phyloP scores from a whole-genome alignment of 2,888 invertebrate genomes.

The Furcula furcula region DNA sequence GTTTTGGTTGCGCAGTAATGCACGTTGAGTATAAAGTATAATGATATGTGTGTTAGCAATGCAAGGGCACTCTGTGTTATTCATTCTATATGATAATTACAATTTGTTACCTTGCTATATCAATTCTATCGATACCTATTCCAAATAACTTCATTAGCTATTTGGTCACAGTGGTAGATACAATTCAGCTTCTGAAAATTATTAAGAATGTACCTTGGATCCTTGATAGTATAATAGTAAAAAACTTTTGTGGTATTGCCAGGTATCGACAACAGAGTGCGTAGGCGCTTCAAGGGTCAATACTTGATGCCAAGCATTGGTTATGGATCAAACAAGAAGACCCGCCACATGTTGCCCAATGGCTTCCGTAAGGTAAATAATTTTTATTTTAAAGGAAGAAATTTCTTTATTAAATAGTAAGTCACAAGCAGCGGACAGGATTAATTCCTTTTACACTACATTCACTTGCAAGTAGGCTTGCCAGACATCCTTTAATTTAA shows the following conservation, averaged over 20 bases:
- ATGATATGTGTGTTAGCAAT: too few relatives aligned
- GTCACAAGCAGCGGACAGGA: too few relatives aligned
- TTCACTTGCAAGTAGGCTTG: too few relatives aligned
- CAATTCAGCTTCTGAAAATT: conserved; percentile 28
- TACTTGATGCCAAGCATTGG: conserved; percentile 99
- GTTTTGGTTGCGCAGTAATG: too few relatives aligned
- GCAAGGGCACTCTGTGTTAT: conserved; percentile 81
- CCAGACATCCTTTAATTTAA: too few relatives aligned
- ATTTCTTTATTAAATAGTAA: too few relatives aligned
- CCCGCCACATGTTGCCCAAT: conserved; percentile 98
- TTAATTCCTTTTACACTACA: too few relatives aligned
- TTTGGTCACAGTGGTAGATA: conserved; percentile 68
- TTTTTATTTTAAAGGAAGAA: too few relatives aligned
- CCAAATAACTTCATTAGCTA: conserved; percentile 46
- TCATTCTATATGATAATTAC: conserved; percentile 66
- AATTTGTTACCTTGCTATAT: conserved; percentile 79
- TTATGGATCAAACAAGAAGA: conserved; percentile 97
- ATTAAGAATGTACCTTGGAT: too few relatives aligned
- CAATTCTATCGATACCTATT: conserved; percentile 66
- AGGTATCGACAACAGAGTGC: conserved; percentile 99
- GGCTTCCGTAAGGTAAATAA: conserved; percentile 95
- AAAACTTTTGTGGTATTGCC: too few relatives aligned
- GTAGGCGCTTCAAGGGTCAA: conserved; percentile 99
- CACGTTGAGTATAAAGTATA: too few relatives aligned
- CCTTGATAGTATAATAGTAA: too few relatives aligned